Evolutionary conservation across 2,113 vertebrate genomes (phyloP).

Genomic region (Microtus oregoni): DNA sequence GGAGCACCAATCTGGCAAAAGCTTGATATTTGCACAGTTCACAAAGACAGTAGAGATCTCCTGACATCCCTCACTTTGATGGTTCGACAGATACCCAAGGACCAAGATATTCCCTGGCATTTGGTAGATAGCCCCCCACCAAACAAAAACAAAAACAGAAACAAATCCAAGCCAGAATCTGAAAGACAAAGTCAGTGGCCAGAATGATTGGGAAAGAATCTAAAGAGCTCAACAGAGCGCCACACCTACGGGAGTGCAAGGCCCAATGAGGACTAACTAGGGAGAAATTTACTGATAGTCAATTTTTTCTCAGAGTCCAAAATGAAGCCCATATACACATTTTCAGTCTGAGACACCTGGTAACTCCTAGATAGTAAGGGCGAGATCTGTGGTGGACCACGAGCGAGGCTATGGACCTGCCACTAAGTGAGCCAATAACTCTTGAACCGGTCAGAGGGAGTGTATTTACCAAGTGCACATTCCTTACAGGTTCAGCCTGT

Average conservation of each 20-base stretch:
- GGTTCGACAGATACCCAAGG: neutral
- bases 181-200: no score
- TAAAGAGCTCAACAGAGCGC: no score
- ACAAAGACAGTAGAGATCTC: neutral
- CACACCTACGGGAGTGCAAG: no score
- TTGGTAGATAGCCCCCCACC: no score
- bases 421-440: neutral
- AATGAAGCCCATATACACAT: neutral
- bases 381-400: neutral
- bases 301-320: neutral
- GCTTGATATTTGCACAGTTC: neutral
- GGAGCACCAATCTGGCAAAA: neutral
- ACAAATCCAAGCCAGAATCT: no score
- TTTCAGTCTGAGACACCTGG: neutral
- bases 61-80: no score
- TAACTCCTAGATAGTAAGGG: neutral
- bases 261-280: neutral
- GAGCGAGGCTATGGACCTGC: no score
- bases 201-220: no score
- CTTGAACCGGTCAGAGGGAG: neutral
- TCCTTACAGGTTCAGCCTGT: neutral
- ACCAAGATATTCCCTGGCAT: no score
- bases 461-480: accelerated
- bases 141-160: no score
- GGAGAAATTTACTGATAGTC: neutral